These are phyloP conservation scores for Acromyrmex heyeri DNA, from an alignment of 1,140 invertebrate genomes.

Conservation along the genomic window DNA sequence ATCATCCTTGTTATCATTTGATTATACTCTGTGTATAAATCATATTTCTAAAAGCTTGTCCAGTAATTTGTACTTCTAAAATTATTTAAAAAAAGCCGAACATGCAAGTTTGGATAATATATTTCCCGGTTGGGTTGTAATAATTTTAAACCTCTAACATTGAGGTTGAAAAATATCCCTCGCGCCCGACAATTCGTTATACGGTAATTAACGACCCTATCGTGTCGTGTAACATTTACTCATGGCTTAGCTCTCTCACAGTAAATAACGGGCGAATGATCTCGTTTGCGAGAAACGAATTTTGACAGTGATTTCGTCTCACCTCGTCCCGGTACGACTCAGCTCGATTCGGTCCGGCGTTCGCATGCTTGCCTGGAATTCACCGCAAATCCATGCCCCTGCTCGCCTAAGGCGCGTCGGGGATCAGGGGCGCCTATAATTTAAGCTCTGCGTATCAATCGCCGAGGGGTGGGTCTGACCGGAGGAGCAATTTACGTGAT, in stretches of 20 bases:
- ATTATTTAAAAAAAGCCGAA: background rate
- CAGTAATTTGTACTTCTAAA: background rate
- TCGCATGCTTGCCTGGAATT: slow-evolving; percentile 66
- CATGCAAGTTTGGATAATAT: background rate
- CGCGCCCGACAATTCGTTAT: slow-evolving; percentile 39
- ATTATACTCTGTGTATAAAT: background rate
- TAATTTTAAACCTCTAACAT: slow-evolving; percentile 53
- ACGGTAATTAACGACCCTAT: slow-evolving; percentile 52
- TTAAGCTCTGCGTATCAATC: slow-evolving; percentile 77
- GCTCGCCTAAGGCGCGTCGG: slow-evolving; percentile 69
- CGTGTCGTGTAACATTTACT: slow-evolving; percentile 54
- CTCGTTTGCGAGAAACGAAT: background rate
- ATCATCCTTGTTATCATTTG: background rate
- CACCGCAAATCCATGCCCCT: slow-evolving; percentile 63
- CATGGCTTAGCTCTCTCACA: slow-evolving; percentile 13
- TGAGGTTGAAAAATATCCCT: slow-evolving; percentile 4
- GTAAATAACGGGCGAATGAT: slow-evolving; percentile 55
- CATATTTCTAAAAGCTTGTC: background rate
- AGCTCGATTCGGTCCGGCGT: background rate
- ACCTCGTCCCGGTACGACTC: background rate
- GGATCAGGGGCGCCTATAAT: slow-evolving; percentile 74
- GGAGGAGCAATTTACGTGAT: slow-evolving; percentile 70
- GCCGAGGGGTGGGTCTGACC: slow-evolving; percentile 72
- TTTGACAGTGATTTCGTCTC: background rate
- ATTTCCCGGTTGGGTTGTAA: background rate